Evolutionary conservation across 2,113 vertebrate genomes (phyloP), one percentile per base, ranked within the genome.

Genomic region (Neopipo cinnamomea): DNA sequence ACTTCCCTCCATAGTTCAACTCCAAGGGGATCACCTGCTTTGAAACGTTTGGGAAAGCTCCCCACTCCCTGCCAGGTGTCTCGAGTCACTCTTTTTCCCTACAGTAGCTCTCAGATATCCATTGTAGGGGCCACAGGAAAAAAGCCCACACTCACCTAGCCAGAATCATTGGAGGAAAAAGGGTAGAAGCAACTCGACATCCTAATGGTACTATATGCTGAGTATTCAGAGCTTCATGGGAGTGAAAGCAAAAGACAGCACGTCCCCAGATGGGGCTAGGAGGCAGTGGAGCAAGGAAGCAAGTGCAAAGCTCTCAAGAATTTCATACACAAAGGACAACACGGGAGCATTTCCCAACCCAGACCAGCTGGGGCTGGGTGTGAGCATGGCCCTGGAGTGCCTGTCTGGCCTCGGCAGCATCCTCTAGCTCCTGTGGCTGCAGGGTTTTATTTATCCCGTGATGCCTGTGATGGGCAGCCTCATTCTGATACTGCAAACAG

Each of bases 191-290:
- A 61, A 28, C 58, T n/a, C 52, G 56, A 18, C 21, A 61, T 39
- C 61, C 73, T 73, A 44, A 72, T 8, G 23, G 42, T 55, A 27
- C 47, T 49, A 16, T 14, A 2, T 24, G 31, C 15, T 68, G 72
- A 1, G 0, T 27, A 14, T 52, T n/a, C 3, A 8, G 44, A 61
- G 24, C 14, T 52, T 56, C 31, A 23, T 8, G 31, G 39, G 9
- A 31, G 22, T 61, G 24, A 73, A 78, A 59, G 41, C 0, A 52
- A 70, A 76, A 73, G 73, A 55, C 61, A 84, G 52, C 5, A n/a
- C 0, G 0, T 47, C 16, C 47, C 35, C 0, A 0, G 5, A 28
- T 3, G 22, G 35, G 22, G 31, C 17, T n/a, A 47, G 19, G 41
- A 82, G 33, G 35, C 52, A 76, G 22, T 5, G 24, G 27, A 75